phyloP scores from a whole-genome alignment of 1,140 invertebrate genomes.

The Pseudomyrmex dendroicus region DNA sequence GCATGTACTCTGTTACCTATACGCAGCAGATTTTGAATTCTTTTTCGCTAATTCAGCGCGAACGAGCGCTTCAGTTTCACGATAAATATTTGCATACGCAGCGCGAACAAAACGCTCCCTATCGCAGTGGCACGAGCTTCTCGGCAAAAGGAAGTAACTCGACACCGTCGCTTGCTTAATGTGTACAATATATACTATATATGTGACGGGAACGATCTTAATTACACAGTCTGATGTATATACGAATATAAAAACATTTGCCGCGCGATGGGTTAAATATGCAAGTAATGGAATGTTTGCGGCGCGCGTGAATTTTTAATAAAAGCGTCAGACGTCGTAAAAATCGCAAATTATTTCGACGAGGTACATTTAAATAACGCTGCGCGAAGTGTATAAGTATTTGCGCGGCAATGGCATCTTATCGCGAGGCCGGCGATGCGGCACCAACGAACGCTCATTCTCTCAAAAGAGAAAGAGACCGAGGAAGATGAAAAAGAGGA shows the following conservation, averaged over 20 bases:
- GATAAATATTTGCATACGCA: slow-evolving; percentile 48
- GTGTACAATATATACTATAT: background rate
- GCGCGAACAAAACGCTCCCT: slow-evolving; percentile 18
- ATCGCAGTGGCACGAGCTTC: slow-evolving; percentile 31
- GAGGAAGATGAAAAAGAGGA: background rate
- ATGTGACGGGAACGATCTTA: background rate
- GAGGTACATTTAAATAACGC: slow-evolving; percentile 10
- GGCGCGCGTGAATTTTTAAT: background rate
- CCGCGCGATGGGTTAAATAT: background rate
- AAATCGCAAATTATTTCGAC: background rate
- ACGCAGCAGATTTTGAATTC: background rate
- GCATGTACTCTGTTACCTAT: background rate
- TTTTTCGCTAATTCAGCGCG: slow-evolving; percentile 48
- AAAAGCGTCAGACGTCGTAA: background rate
- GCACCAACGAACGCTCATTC: no score
- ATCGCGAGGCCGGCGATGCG: background rate
- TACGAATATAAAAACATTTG: background rate
- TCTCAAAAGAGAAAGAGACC: slow-evolving; percentile 10
- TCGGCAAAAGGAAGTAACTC: slow-evolving; percentile 24
- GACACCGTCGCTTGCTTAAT: slow-evolving; percentile 23
- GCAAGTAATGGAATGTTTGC: background rate
- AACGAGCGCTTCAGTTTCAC: background rate
- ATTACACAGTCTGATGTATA: background rate
- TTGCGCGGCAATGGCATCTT: background rate
- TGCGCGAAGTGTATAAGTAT: background rate